These are phyloP conservation scores for Drosophila recens DNA, from an alignment of 2,888 invertebrate species.

Conservation along the genomic window DNA sequence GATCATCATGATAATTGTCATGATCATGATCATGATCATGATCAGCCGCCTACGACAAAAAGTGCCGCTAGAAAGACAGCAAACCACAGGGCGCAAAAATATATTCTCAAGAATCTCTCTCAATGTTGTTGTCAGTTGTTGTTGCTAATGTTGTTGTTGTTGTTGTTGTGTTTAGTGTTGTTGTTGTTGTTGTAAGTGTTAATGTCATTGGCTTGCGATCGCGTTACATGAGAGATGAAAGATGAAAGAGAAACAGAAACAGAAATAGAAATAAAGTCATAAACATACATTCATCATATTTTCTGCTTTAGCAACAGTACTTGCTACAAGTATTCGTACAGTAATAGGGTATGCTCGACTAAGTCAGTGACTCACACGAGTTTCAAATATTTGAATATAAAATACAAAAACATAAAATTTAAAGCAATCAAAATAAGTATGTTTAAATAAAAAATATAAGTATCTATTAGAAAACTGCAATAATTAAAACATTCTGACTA, in stretches of 20 bases:
- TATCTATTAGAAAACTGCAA: too few species aligned
- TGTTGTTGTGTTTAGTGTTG: conserved; percentile 15
- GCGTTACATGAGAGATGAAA: conserved; percentile 36
- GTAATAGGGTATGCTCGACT: too few species aligned
- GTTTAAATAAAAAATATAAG: too few species aligned
- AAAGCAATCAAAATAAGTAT: too few species aligned
- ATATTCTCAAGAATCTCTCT: conserved; percentile 13
- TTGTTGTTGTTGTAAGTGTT: conserved; percentile 24
- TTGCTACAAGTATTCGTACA: too few species aligned
- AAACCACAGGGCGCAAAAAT: conserved; percentile 13
- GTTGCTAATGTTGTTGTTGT: conserved; percentile 50
- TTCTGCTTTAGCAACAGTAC: too few species aligned
- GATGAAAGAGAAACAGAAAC: conserved; percentile 2
- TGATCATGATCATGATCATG: conserved; percentile 10
- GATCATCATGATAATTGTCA: conserved; percentile 5
- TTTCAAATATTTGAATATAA: too few species aligned
- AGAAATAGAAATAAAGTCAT: neutral
- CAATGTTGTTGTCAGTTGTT: conserved; percentile 5
- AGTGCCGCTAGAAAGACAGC: conserved; percentile 21
- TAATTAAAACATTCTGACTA: too few species aligned
- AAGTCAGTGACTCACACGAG: too few species aligned
- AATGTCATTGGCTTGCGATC: conserved; percentile 60
- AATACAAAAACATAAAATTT: too few species aligned
- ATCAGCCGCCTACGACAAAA: conserved; percentile 20
- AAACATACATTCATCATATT: neutral